Percentiles rank a stretch among this genome's conserved stretches.
phyloP scores from a whole-genome alignment of 2,797 vertebrate genomes.

The Sebastes matsubarae region DNA sequence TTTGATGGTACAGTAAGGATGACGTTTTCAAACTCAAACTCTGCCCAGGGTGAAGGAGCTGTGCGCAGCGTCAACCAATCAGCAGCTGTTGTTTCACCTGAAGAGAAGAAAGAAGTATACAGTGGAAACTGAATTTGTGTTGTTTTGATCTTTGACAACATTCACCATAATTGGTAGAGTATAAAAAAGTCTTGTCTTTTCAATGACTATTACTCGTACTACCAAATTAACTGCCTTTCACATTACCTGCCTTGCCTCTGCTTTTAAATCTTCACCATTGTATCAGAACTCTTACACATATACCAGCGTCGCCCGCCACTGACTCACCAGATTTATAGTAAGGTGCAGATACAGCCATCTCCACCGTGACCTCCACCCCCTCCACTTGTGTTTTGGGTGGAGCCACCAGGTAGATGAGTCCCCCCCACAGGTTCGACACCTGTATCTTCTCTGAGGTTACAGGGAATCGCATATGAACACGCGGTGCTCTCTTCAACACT shows the following conservation, averaged over 20 bases:
- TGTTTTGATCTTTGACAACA: no score
- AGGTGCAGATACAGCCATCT: constrained; percentile 84
- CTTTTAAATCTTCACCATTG: neutral
- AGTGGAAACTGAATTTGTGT: no score
- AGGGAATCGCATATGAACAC: constrained; percentile 80
- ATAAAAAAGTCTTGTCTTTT: no score
- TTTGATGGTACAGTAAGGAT: constrained; percentile 85
- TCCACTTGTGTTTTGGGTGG: constrained; percentile 79
- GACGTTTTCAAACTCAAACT: constrained; percentile 89
- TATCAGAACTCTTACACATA: neutral
- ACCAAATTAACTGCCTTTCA: no score
- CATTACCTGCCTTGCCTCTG: neutral
- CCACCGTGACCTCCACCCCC: constrained; percentile 70
- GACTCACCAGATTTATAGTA: constrained; percentile 89
- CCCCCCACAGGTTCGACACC: constrained; percentile 89
- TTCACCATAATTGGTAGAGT: no score
- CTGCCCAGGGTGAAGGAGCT: constrained; percentile 88
- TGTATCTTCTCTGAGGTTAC: constrained; percentile 79
- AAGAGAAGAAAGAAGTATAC: neutral
- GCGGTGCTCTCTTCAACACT: constrained; percentile 82
- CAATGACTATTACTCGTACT: no score
- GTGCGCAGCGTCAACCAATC: constrained; percentile 55
- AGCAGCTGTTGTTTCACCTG: constrained; percentile 59
- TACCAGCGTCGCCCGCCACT: neutral
- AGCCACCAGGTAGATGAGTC: constrained; percentile 88